Evolutionary conservation across 1,140 invertebrate species (phyloP).

Genomic region (Orchestia grillus): DNA sequence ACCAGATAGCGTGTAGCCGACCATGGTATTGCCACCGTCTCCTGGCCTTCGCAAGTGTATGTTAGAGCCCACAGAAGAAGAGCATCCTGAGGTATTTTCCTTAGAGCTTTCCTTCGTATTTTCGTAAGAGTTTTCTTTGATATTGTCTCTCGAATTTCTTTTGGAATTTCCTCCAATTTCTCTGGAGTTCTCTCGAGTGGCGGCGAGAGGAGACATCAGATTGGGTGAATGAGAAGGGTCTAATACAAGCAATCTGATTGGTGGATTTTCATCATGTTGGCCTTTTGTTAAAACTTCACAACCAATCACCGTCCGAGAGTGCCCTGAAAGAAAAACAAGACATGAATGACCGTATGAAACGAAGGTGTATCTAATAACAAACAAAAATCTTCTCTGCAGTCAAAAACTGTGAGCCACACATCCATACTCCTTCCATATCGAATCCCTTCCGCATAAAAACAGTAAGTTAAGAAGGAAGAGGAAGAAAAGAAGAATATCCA

Average conservation of each 20-base stretch:
- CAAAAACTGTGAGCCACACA: neutral
- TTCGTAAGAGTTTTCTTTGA: neutral
- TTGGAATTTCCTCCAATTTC: neutral
- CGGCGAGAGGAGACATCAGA: constrained; percentile 80
- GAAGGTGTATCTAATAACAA: neutral
- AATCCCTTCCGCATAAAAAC: too few species aligned
- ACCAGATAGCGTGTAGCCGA: constrained; percentile 35
- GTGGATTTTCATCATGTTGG: constrained; percentile 75
- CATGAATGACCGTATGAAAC: neutral
- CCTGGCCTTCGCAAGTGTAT: neutral
- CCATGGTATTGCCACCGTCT: neutral
- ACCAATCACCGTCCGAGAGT: constrained; percentile 90
- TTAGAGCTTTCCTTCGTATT: neutral
- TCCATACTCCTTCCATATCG: neutral
- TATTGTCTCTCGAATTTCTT: neutral
- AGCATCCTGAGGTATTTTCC: neutral
- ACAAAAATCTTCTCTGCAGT: too few species aligned
- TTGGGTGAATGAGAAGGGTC: constrained; percentile 87
- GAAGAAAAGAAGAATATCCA: too few species aligned
- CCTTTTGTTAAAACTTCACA: constrained; percentile 77
- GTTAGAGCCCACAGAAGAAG: neutral
- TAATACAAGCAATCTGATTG: constrained; percentile 81
- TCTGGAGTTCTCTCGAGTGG: constrained; percentile 55
- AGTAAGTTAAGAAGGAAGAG: too few species aligned
- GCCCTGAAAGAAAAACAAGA: constrained; percentile 75